Evolutionary conservation across 2,113 vertebrate species (phyloP).

Genomic region (Atrichornis clamosus): DNA sequence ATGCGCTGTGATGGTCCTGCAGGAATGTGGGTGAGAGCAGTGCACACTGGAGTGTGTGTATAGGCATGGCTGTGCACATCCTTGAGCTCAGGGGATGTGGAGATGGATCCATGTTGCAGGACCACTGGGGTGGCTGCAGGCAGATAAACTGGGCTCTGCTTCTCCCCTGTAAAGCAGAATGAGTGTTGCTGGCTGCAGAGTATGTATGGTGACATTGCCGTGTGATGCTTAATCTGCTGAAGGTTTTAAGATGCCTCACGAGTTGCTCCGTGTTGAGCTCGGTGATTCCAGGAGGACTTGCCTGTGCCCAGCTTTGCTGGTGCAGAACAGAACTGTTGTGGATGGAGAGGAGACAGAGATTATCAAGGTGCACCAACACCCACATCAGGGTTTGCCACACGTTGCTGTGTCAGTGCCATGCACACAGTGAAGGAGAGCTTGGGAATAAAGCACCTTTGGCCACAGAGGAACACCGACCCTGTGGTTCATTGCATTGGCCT

Average conservation of each 20-base stretch:
- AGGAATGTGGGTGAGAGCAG: not conserved
- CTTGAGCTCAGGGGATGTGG: fast-evolving
- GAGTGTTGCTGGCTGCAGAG: not conserved
- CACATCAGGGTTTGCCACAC: fast-evolving
- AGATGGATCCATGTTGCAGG: not conserved
- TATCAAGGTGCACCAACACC: not conserved
- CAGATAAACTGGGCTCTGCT: not conserved
- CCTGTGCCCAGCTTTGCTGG: not conserved
- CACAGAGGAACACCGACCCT: not conserved
- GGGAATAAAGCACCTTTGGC: not conserved
- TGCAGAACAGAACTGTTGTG: not conserved
- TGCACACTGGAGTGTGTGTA: fast-evolving
- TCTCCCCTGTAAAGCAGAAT: not conserved
- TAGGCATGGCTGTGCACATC: not conserved
- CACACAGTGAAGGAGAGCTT: not conserved
- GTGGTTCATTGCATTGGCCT: not conserved
- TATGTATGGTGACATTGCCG: not conserved
- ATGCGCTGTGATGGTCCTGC: fast-evolving
- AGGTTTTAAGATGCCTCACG: not conserved
- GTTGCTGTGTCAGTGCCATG: fast-evolving
- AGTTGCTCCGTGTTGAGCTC: not conserved
- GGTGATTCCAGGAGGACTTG: not conserved
- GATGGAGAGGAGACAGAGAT: not conserved
- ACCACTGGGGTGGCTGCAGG: not conserved
- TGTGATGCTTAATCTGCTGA: not conserved